A percentile compares a stretch with the other conserved stretches of the same genome.
These are phyloP conservation scores for Phortica okadai DNA, from an alignment of 2,888 invertebrate genomes.

Conservation along the genomic window DNA sequence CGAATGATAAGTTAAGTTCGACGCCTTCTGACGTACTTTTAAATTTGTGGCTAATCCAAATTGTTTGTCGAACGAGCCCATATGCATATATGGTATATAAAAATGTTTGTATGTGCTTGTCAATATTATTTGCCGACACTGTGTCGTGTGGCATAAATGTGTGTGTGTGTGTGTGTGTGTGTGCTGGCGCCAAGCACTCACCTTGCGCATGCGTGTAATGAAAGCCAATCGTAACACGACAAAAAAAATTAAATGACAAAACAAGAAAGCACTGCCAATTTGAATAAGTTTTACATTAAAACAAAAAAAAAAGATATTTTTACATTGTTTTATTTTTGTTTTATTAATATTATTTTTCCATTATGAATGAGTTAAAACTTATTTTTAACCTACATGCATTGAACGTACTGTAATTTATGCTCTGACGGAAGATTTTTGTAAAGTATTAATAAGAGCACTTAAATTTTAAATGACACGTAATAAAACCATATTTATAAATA, in stretches of 20 bases:
- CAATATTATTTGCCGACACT: constrained; percentile 3
- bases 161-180: constrained; percentile 18
- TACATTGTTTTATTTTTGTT: constrained; percentile 3
- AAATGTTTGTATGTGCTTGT: not conserved
- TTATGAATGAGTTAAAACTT: constrained; percentile 31
- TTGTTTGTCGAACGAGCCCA: not conserved
- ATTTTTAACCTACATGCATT: constrained; percentile 32
- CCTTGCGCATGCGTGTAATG: constrained; percentile 41
- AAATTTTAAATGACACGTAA: not conserved
- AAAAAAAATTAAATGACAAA: not conserved
- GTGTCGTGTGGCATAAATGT: constrained; percentile 3
- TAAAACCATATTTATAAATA: not conserved
- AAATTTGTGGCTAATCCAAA: not conserved
- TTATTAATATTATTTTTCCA: constrained; percentile 21
- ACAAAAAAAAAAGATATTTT: not conserved
- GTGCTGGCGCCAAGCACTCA: constrained; percentile 47
- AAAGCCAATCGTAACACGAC: constrained; percentile 5
- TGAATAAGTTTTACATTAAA: constrained; percentile 42
- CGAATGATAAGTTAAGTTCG: not conserved
- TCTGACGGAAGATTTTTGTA: constrained; percentile 58
- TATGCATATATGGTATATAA: not conserved
- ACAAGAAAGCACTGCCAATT: constrained; percentile 36
- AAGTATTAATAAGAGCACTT: not conserved
- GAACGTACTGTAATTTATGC: constrained; percentile 55
- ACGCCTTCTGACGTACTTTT: not conserved